Conservation (phyloP, 2,797 vertebrate genomes). For the Phalanger gymnotis region DNA sequence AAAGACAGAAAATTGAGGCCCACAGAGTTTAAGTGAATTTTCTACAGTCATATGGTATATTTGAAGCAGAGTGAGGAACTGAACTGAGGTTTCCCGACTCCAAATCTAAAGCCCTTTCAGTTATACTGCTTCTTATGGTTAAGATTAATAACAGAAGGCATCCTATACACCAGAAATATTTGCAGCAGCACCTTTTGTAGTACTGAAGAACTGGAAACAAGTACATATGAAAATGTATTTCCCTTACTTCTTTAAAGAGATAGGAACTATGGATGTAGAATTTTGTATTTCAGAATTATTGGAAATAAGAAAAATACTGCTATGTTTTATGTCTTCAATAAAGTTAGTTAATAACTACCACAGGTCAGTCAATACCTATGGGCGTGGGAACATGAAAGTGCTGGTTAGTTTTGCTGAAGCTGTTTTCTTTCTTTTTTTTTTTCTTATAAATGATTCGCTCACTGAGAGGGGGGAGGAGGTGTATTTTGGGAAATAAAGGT, state of each 20-base stretch:
- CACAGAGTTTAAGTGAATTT: not conserved
- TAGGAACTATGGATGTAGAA: not conserved
- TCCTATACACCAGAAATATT: not conserved
- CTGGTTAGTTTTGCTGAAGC: not conserved
- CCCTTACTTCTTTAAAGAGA: not conserved
- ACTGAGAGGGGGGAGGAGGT: not conserved
- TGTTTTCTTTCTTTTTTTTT: not conserved
- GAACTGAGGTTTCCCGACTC: not conserved
- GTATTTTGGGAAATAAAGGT: not conserved
- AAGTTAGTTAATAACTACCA: not conserved
- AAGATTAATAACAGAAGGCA: not conserved
- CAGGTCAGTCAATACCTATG: not conserved
- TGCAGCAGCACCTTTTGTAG: not conserved
- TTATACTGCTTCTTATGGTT: not conserved
- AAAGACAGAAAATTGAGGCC: not conserved
- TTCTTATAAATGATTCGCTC: not conserved
- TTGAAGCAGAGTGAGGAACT: not conserved
- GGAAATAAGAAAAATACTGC: not conserved
- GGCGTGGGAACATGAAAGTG: not conserved
- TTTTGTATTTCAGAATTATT: not conserved
- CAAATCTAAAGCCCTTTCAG: not conserved
- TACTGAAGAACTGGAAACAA: not conserved
- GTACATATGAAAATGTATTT: not conserved
- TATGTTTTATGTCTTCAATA: not conserved
- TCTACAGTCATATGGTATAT: not conserved